Conservation (phyloP, 1,140 invertebrate species). For the fruit fly (Drosophila melanogaster) region Release_6_plus_ISO1_MT NT_033777.3:23624001-23624500, state of each 20-base stretch:
- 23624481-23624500: constrained; percentile 7
- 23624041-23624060: constrained; percentile 24
- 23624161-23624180: constrained; percentile 69
- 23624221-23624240: constrained; percentile 18
- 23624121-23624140: constrained; percentile 53
- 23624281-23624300: background rate
- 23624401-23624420: constrained; percentile 47
- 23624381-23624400: constrained; percentile 74
- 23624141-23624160: constrained; percentile 54
- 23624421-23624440: constrained; percentile 32
- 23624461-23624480: constrained; percentile 19
- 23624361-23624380: constrained; percentile 62
- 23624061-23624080: constrained; percentile 43
- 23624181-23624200: constrained; percentile 66
- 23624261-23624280: constrained; percentile 19
- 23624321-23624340: constrained; percentile 28
- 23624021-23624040: constrained; percentile 43
- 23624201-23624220: constrained; percentile 18
- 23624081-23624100: constrained; percentile 57
- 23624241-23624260: constrained; percentile 35
- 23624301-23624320: constrained; percentile 5
- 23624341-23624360: constrained; percentile 70
- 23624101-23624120: constrained; percentile 60
- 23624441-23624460: constrained; percentile 65
- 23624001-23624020: constrained; percentile 41